Conservation (phyloP, 2,888 invertebrate species). For the Acanthoscelides obtectus region DNA sequence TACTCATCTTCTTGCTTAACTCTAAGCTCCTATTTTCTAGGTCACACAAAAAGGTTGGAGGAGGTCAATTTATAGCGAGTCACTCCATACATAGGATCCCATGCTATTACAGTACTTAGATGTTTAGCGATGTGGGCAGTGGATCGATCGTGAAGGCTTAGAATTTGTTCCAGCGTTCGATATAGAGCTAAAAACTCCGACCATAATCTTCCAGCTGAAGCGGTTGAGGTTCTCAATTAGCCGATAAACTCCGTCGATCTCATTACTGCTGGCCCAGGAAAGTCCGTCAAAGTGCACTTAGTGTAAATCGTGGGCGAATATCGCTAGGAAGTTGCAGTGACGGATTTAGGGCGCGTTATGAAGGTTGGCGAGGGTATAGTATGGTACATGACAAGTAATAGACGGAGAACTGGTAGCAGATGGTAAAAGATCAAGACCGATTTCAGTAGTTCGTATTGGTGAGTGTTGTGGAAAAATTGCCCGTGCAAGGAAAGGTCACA, state of each 20-base stretch:
- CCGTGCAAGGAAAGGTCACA: no score
- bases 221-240: neutral
- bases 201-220: neutral
- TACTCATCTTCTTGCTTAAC: no score
- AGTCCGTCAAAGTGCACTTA: slow-evolving; percentile 35
- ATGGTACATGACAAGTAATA: neutral
- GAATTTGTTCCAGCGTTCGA: neutral
- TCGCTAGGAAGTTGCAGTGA: neutral
- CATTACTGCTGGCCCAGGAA: slow-evolving; percentile 18
- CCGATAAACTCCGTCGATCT: slow-evolving; percentile 7
- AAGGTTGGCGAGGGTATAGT: neutral
- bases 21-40: no score
- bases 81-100: no score
- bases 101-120: no score
- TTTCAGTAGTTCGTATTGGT: no score
- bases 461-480: no score
- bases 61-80: no score
- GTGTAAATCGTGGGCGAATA: slow-evolving; percentile 31
- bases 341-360: neutral
- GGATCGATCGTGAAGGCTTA: neutral
- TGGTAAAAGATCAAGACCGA: no score
- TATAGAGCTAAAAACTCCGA: neutral
- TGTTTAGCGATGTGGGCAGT: no score
- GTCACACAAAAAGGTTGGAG: no score
- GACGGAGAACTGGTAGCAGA: neutral